A percentile compares a stretch with the other conserved stretches of the same genome.
phyloP scores from a whole-genome alignment of 1,140 invertebrate species.

The Diorhabda sublineata region DNA sequence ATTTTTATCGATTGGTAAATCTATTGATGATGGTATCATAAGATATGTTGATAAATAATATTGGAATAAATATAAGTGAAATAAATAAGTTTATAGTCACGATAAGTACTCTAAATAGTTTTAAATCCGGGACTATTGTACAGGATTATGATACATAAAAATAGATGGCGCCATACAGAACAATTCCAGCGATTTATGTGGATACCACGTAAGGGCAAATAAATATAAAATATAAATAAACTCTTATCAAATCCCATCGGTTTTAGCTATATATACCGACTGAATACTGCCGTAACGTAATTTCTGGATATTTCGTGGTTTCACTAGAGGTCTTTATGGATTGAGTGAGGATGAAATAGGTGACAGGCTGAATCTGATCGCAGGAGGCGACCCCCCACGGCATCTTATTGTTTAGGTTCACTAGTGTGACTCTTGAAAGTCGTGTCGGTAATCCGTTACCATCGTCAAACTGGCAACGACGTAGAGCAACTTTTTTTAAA shows the following conservation, averaged over 20 bases:
- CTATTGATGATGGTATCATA: too few relatives aligned
- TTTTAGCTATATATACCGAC: neutral
- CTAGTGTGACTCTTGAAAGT: constrained; percentile 9
- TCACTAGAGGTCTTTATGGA: constrained; percentile 11
- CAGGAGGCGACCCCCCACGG: constrained; percentile 19
- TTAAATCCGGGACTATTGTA: too few relatives aligned
- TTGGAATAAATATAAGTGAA: too few relatives aligned
- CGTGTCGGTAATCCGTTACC: constrained; percentile 1
- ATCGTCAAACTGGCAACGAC: too few relatives aligned
- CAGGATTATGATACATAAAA: neutral
- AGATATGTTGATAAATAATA: too few relatives aligned
- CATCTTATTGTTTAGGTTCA: constrained; percentile 16
- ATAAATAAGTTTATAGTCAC: too few relatives aligned
- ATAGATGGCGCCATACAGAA: neutral
- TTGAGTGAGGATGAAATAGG: constrained; percentile 17
- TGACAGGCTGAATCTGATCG: constrained; percentile 20
- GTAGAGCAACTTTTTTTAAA: too few relatives aligned
- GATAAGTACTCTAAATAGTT: too few relatives aligned
- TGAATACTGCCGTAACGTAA: neutral
- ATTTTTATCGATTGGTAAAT: too few relatives aligned
- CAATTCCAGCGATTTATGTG: neutral
- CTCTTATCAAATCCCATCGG: neutral
- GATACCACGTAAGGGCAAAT: neutral
- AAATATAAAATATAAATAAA: constrained; percentile 3
- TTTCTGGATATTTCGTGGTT: constrained; percentile 18